These are phyloP conservation scores for Andrena bicolor DNA, from an alignment of 2,888 invertebrate species.

Conservation along the genomic window DNA sequence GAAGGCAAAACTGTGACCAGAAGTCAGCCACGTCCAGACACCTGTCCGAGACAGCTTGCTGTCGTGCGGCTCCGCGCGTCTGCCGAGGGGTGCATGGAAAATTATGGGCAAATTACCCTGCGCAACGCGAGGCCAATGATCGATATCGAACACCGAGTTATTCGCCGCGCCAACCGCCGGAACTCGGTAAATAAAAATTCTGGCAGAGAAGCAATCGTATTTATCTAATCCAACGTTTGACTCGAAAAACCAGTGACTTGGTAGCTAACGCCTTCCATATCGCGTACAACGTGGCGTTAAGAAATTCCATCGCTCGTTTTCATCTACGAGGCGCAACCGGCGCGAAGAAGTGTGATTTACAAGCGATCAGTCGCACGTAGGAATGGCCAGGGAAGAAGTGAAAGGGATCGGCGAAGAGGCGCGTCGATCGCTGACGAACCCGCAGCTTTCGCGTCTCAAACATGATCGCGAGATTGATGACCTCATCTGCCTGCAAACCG, in stretches of 20 bases:
- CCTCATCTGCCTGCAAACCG: slow-evolving; percentile 49
- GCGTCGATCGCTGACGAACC: slow-evolving; percentile 4
- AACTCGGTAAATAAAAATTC: slow-evolving; percentile 35
- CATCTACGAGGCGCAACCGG: neutral
- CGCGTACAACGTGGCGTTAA: neutral
- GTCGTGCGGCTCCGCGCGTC: slow-evolving; percentile 16
- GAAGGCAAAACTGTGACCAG: neutral
- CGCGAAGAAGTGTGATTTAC: neutral
- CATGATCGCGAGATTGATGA: slow-evolving; percentile 57
- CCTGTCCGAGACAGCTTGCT: slow-evolving; percentile 51
- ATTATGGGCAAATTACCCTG: slow-evolving; percentile 45
- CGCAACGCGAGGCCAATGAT: slow-evolving; percentile 48
- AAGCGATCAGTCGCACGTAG: slow-evolving; percentile 1
- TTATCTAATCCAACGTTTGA: neutral
- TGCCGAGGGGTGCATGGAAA: slow-evolving; percentile 61
- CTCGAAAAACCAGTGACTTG: too few species aligned
- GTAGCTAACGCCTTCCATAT: too few species aligned
- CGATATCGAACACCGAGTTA: slow-evolving; percentile 63
- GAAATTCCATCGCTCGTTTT: neutral
- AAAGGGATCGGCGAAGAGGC: neutral
- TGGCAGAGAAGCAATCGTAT: slow-evolving; percentile 27
- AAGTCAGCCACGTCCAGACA: slow-evolving; percentile 21
- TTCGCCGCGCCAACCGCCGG: slow-evolving; percentile 39
- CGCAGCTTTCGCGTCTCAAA: slow-evolving; percentile 11
- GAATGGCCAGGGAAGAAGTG: too few species aligned